Evolutionary conservation across 2,888 invertebrate genomes (phyloP).

Genomic region (Hemaris fuciformis): DNA sequence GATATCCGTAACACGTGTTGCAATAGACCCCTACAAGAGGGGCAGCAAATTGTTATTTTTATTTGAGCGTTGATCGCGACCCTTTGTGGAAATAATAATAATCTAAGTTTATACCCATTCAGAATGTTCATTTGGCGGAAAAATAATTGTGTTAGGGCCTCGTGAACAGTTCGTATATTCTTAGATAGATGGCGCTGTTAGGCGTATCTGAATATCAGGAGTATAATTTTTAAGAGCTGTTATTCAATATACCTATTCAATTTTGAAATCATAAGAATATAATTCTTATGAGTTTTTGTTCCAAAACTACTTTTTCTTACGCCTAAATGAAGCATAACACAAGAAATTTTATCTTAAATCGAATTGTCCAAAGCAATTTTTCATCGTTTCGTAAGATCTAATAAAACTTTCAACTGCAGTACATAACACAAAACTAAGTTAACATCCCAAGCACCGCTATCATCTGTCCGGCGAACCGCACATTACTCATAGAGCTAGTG

Average conservation of each 20-base stretch:
- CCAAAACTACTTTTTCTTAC: no score
- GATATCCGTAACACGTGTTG: slow-evolving; percentile 40
- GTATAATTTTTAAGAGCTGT: background rate
- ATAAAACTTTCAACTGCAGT: no score
- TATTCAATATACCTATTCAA: no score
- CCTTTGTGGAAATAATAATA: slow-evolving; percentile 22
- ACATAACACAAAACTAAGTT: background rate
- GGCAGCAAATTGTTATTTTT: slow-evolving; percentile 39
- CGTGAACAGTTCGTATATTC: background rate
- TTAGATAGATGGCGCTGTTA: slow-evolving; percentile 1
- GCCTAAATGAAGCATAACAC: no score
- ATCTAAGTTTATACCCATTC: background rate
- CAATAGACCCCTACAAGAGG: slow-evolving; percentile 24
- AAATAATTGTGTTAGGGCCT: background rate
- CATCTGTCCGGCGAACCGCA: background rate
- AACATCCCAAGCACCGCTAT: background rate
- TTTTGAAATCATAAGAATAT: no score
- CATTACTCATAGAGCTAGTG: slow-evolving; percentile 29
- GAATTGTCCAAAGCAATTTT: no score
- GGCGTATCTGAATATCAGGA: background rate
- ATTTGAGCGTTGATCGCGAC: slow-evolving; percentile 31
- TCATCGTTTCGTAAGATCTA: no score
- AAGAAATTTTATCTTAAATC: no score
- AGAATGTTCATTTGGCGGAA: slow-evolving; percentile 17
- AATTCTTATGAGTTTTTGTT: no score